These are phyloP conservation scores for Pempheris klunzingeri DNA, from an alignment of 2,797 vertebrate species.

Conservation along the genomic window DNA sequence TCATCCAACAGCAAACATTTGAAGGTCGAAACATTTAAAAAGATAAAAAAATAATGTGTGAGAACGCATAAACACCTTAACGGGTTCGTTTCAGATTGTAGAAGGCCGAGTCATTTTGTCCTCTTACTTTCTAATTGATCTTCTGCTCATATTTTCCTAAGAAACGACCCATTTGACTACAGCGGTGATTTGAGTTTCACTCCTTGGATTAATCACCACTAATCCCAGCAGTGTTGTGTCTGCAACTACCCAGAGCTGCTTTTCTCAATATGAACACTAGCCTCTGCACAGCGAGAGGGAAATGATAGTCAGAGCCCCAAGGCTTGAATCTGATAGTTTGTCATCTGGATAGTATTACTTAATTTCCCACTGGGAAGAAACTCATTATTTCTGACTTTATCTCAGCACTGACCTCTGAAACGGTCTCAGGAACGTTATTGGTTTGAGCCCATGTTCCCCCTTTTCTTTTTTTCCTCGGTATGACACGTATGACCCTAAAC, in stretches of 20 bases:
- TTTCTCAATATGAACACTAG: conserved; percentile 70
- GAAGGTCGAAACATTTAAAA: conserved; percentile 67
- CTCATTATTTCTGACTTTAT: conserved; percentile 87
- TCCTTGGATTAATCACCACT: conserved; percentile 64
- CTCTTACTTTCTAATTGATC: conserved; percentile 10
- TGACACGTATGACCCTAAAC: conserved; percentile 71
- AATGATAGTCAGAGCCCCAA: conserved; percentile 80
- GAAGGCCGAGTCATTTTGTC: neutral
- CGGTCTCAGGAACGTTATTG: conserved; percentile 79
- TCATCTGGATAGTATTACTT: conserved; percentile 87
- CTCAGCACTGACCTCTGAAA: conserved; percentile 81
- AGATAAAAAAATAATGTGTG: conserved; percentile 23
- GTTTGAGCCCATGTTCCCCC: conserved; percentile 71
- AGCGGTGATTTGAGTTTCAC: conserved; percentile 39
- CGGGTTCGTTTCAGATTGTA: neutral
- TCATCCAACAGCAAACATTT: conserved; percentile 58
- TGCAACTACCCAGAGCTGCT: conserved; percentile 57
- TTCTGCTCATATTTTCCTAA: conserved; percentile 14
- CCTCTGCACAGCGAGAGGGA: conserved; percentile 74
- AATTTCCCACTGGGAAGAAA: conserved; percentile 86
- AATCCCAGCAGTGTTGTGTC: conserved; percentile 58
- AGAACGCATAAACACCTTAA: neutral
- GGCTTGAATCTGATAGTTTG: conserved; percentile 84
- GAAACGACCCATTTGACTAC: conserved; percentile 29
- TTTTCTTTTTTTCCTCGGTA: conserved; percentile 41